Percentiles rank a stretch among this genome's conserved stretches.
Evolutionary conservation across 1,140 invertebrate genomes (phyloP).

Genomic region (Drosophila lini): DNA sequence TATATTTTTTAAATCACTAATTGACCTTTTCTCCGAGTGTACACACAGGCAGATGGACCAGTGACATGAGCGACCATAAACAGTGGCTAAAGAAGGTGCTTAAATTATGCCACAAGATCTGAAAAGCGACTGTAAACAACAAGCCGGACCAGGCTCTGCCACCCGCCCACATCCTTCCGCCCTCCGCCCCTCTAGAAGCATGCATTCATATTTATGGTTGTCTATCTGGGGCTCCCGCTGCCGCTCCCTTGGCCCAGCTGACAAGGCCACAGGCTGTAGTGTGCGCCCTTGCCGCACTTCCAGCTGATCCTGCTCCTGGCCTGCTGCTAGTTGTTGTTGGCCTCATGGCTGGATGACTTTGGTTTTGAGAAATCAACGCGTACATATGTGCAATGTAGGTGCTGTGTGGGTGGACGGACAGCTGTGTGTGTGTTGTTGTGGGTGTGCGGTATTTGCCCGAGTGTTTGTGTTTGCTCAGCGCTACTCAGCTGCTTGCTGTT

Average conservation of each 20-base stretch:
- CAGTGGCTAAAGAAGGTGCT: constrained; percentile 82
- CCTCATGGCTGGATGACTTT: constrained; percentile 75
- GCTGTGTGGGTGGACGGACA: constrained; percentile 3
- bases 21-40: not conserved
- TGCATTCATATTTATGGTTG: constrained; percentile 77
- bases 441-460: constrained; percentile 26
- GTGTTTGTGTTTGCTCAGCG: constrained; percentile 67
- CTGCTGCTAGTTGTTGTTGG: constrained; percentile 78
- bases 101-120: constrained; percentile 82
- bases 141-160: constrained; percentile 39
- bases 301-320: constrained; percentile 39
- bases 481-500: constrained; percentile 68
- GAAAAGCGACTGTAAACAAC: constrained; percentile 79
- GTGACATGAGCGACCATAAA: constrained; percentile 80
- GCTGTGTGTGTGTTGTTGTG: constrained; percentile 19
- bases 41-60: constrained; percentile 57
- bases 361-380: constrained; percentile 80
- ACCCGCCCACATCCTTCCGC: constrained; percentile 5
- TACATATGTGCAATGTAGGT: constrained; percentile 6
- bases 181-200: not conserved
- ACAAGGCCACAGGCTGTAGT: constrained; percentile 72
- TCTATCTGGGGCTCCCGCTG: constrained; percentile 47
- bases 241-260: constrained; percentile 16
- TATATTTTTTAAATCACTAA: not conserved
- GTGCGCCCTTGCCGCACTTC: constrained; percentile 36